phyloP scores from a whole-genome alignment of 1,140 invertebrate species.

The Cyphomyrmex costatus region DNA sequence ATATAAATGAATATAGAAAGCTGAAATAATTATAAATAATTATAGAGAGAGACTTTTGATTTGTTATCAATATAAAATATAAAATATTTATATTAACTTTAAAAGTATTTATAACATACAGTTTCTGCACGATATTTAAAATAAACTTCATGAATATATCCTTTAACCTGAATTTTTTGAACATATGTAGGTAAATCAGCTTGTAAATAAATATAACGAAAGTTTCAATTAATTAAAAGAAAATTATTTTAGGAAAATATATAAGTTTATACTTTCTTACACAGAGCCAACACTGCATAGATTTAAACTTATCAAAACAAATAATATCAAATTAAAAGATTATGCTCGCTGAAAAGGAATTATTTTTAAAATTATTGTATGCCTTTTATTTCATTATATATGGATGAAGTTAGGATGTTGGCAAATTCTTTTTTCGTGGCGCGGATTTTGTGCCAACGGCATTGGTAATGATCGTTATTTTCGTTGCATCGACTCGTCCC shows the following conservation, averaged over 20 bases:
- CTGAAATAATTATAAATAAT: not conserved
- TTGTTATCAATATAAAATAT: not conserved
- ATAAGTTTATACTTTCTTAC: not conserved
- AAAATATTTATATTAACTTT: conserved; percentile 10
- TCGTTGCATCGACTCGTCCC: not conserved
- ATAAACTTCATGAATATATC: not conserved
- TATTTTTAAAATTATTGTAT: not conserved
- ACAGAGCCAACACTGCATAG: not conserved
- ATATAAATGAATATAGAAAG: not conserved
- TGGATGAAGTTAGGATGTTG: not conserved
- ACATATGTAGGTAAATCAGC: not conserved
- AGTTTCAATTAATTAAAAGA: not conserved
- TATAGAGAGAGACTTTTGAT: not conserved
- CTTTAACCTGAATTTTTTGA: not conserved
- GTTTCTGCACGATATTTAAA: not conserved
- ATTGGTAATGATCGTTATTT: conserved; percentile 17
- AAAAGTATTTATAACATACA: not conserved
- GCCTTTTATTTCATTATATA: not conserved
- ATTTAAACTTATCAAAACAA: not conserved
- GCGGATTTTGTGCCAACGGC: not conserved
- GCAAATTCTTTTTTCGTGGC: not conserved
- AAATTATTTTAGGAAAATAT: conserved; percentile 4
- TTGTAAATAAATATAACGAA: not conserved
- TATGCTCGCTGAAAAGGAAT: not conserved
- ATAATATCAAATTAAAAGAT: not conserved